Conservation (phyloP, 2,797 vertebrate species). For the Clamator glandarius region DNA sequence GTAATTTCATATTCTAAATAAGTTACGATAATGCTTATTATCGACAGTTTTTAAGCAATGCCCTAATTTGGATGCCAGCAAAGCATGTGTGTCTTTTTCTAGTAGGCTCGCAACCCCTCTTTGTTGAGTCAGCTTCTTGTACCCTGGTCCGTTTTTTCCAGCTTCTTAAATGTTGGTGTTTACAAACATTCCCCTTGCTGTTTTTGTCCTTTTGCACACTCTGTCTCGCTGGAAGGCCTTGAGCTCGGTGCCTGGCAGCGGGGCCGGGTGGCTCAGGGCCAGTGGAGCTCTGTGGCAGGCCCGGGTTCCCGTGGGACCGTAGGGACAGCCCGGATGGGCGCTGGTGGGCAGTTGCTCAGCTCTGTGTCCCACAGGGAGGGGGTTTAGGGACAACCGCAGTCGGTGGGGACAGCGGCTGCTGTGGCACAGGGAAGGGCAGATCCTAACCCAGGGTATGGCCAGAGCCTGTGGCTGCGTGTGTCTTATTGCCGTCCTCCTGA, state of each 20-base stretch:
- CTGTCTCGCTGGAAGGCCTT: background rate
- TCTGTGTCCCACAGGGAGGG: rapidly evolving
- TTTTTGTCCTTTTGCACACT: background rate
- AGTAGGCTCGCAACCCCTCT: background rate
- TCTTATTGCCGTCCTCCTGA: background rate
- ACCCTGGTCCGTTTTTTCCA: background rate
- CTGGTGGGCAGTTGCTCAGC: background rate
- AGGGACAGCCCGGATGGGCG: background rate
- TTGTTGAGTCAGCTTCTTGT: background rate
- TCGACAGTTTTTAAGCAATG: background rate
- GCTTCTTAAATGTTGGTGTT: rapidly evolving
- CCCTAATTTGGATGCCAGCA: background rate
- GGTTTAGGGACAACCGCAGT: background rate
- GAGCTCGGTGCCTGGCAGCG: background rate
- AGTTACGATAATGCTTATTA: background rate
- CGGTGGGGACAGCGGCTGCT: background rate
- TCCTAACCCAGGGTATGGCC: background rate
- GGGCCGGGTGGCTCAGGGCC: background rate
- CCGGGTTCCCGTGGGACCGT: background rate
- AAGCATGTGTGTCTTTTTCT: background rate
- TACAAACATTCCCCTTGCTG: background rate
- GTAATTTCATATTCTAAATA: background rate
- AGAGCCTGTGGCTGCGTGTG: rapidly evolving
- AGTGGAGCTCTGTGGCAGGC: background rate
- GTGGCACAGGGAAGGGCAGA: background rate